phyloP scores from a whole-genome alignment of 2,888 invertebrate species.

The Sicus ferrugineus region DNA sequence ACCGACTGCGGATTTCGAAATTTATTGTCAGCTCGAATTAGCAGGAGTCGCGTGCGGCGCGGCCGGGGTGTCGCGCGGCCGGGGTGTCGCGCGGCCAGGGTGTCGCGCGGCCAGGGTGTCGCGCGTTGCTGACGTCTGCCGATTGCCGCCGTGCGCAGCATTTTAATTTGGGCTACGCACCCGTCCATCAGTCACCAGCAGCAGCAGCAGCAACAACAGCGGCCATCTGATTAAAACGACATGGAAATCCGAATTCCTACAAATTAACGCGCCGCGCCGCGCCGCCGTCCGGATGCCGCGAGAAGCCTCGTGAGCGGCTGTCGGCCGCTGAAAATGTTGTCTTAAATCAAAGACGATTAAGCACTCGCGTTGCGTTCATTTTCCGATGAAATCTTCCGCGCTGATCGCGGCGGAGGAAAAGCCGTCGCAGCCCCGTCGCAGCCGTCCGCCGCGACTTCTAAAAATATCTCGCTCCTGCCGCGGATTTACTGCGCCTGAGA shows the following conservation, averaged over 20 bases:
- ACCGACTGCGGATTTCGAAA: conserved; percentile 20
- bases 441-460: conserved; percentile 9
- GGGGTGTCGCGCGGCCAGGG: background rate
- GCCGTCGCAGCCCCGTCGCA: background rate
- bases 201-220: no score
- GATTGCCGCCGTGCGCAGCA: conserved; percentile 20
- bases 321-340: conserved; percentile 9
- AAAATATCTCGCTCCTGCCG: conserved; percentile 7
- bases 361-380: conserved; percentile 4
- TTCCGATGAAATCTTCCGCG: conserved; percentile 28
- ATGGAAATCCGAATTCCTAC: conserved; percentile 29
- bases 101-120: background rate
- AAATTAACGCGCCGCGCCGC: conserved; percentile 28
- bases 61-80: background rate
- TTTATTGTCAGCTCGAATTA: conserved; percentile 29
- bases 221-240: conserved; percentile 27
- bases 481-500: conserved; percentile 24
- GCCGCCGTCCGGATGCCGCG: conserved; percentile 1
- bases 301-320: background rate
- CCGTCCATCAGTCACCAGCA: conserved; percentile 29
- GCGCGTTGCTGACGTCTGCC: background rate
- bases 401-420: conserved; percentile 24
- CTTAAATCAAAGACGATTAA: conserved; percentile 30
- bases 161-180: conserved; percentile 30
- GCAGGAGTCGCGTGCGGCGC: background rate